Base-by-base conservation (phyloP, 2,113 vertebrate genomes). In the Peromyscus polionotus region DNA sequence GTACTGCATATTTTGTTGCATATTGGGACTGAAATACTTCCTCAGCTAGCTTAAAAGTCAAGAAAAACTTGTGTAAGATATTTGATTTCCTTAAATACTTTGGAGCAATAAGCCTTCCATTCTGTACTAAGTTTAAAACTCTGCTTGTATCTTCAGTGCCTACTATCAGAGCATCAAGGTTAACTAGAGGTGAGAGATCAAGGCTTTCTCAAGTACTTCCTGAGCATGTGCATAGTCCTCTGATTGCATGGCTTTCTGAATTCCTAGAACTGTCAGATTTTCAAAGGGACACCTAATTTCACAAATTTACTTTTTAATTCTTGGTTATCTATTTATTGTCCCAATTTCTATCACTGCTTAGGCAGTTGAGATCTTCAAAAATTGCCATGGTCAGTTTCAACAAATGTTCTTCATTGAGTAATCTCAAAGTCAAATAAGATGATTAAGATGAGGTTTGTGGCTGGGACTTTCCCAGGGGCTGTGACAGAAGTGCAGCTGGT, bases 21-120 rank as follows among this genome's bases (percentile, higher is more conserved):
- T 75, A 57, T 67, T 65, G 45, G 65, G 83, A 73, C 90, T 91
- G 57, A 95, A 73, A 75, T 65, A 36, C 72, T 67, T 92, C 84
- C 36, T 75, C 22, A 28, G 7, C 73, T 88, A 88, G 36, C 45
- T 88, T 92, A 73, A 36, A 16, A 57, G 65, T 57, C 42, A 65
- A 6, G 19, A 88, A 75, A 70, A 8, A 4, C 72, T 79, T 80
- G 17, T 5, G 68, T n/a, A 54, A 54, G 65, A 88, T 7, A 72
- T 72, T 72, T 16, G 36, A n/a, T 80, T 77, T 57, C 19, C 73
- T n/a, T 91, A 95, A 87, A 91, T 61, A 80, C 4, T 73, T 80
- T 92, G 75, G 92, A 83, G 13, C 54, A 72, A 28, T 77, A 88
- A 92, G 24, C 63, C 42, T 73, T 92, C 26, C 26, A 65, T n/a